phyloP scores from a whole-genome alignment of 1,140 invertebrate genomes.

The Saccostrea echinata region DNA sequence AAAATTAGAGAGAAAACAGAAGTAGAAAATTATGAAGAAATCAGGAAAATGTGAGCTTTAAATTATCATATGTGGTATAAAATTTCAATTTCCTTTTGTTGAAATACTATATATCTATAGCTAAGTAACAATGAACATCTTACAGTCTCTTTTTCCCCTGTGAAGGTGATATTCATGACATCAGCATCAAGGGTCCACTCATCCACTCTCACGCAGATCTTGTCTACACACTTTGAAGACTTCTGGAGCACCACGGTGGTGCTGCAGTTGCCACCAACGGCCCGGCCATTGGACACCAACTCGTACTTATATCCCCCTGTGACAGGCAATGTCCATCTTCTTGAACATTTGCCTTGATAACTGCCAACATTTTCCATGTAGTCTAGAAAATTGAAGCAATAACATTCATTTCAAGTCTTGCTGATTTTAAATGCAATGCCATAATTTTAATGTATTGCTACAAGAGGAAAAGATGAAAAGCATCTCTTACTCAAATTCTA shows the following conservation, averaged over 20 bases:
- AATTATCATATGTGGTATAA: no score
- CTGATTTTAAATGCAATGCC: no score
- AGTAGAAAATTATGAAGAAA: no score
- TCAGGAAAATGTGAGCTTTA: no score
- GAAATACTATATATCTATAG: no score
- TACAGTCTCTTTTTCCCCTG: not conserved
- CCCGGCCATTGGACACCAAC: not conserved
- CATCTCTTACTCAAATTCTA: no score
- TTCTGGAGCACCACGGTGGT: not conserved
- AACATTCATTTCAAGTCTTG: no score
- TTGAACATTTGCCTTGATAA: not conserved
- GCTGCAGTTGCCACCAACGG: not conserved
- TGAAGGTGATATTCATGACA: not conserved
- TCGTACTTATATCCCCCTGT: not conserved
- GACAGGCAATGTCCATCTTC: not conserved
- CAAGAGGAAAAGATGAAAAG: no score
- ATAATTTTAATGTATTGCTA: no score
- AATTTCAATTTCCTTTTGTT: no score
- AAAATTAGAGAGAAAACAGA: no score
- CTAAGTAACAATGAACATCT: not conserved
- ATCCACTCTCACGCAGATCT: not conserved
- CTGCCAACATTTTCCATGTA: conserved; percentile 6
- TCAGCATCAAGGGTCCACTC: not conserved
- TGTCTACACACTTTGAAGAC: not conserved
- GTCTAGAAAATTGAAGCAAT: not conserved